A percentile compares a stretch with the other conserved stretches of the same genome.
These are phyloP conservation scores for Oryctes rhinoceros DNA, from an alignment of 1,140 invertebrate genomes.

Conservation along the genomic window DNA sequence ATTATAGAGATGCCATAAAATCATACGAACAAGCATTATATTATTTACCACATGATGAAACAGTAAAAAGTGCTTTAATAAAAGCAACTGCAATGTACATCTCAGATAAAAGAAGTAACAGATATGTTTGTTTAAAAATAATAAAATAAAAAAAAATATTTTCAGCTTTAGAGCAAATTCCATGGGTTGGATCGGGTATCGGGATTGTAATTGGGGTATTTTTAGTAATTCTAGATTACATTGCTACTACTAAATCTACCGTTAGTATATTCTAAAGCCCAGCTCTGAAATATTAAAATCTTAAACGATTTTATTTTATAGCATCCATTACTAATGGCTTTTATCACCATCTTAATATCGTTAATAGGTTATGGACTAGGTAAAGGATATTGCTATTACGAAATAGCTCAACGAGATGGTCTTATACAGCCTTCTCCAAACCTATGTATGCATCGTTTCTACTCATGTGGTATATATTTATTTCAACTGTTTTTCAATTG, in stretches of 20 bases:
- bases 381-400: constrained; percentile 65
- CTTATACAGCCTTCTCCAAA: constrained; percentile 67
- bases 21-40: constrained; percentile 75
- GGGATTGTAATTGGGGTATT: constrained; percentile 77
- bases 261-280: constrained; percentile 62
- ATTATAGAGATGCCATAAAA: constrained; percentile 74
- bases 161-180: constrained; percentile 66
- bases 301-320: constrained; percentile 52
- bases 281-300: neutral
- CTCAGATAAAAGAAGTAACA: constrained; percentile 27
- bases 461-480: constrained; percentile 52
- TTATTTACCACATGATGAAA: constrained; percentile 74
- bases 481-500: neutral
- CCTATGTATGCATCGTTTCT: constrained; percentile 54
- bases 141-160: neutral
- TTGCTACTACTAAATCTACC: constrained; percentile 72
- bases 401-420: constrained; percentile 65
- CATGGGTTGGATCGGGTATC: constrained; percentile 78
- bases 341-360: constrained; percentile 68
- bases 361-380: constrained; percentile 68
- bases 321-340: constrained; percentile 70
- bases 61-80: constrained; percentile 71
- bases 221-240: constrained; percentile 76
- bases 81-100: constrained; percentile 59
- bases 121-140: neutral